Evolutionary conservation across 1,140 invertebrate species (phyloP), one percentile per base, ranked within the genome.

Genomic region (Bradynema listronoti): DNA sequence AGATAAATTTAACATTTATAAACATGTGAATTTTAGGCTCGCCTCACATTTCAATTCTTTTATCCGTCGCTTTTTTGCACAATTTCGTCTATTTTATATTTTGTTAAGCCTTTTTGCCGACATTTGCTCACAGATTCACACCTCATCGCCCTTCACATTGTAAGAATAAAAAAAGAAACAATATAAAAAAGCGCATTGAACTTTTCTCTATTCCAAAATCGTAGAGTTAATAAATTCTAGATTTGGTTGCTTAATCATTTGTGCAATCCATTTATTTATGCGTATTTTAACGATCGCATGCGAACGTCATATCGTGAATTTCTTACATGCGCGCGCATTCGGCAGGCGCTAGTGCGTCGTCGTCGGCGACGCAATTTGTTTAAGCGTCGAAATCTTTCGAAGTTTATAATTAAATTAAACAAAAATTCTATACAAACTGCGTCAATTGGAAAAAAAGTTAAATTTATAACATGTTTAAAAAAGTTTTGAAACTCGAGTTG

Each of bases 1-100:
- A n/a, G n/a, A n/a, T n/a, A n/a, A n/a, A n/a, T n/a, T n/a, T n/a
- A n/a, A n/a, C n/a, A n/a, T n/a, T n/a, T n/a, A n/a, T n/a, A n/a
- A n/a, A n/a, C n/a, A n/a, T n/a, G n/a, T n/a, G n/a, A 62, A 24
- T 57, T 73, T 42, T 24, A 72, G 73, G 72, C 72, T 16, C 56
- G 73, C 4, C 56, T 77, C 2, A 74, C 73, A 7, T 74, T 74
- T 43, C 72, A 74, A 68, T 74, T 74, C 52, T 74, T 74, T 46
- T 74, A 74, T 49, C 72, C 72, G 25, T 67, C 63, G 24, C 36
- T 74, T 22, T 39, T 74, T 22, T 74, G 72, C 41, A 75, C 72
- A 4, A 59, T 76, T 27, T 73, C 72, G 22, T 76, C 72, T 1
- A 50, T 71, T 16, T 46, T 74, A 0, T 73, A 72, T 33, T 74